Evolutionary conservation across 2,797 vertebrate species (phyloP).

Genomic region (Acestrorhynchus altus): DNA sequence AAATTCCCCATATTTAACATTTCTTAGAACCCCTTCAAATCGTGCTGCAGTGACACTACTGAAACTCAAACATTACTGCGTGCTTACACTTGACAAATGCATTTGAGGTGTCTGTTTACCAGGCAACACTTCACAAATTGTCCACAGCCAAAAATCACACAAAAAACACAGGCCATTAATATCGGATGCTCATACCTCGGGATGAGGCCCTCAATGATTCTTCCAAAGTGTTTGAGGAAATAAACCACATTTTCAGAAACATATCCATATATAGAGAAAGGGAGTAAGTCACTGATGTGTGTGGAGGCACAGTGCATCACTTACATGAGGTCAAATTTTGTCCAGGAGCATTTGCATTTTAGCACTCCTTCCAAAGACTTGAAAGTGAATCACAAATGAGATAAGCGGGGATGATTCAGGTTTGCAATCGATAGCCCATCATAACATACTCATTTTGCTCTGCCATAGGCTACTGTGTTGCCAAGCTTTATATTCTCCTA

Average conservation of each 20-base stretch:
- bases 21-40: neutral
- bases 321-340: conserved; percentile 14
- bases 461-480: neutral
- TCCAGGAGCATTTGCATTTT: conserved; percentile 16
- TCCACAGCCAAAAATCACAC: neutral
- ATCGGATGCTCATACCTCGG: neutral
- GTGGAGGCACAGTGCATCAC: neutral
- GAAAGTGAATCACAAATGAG: conserved; percentile 22
- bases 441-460: conserved; percentile 30
- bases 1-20: neutral
- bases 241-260: conserved; percentile 14
- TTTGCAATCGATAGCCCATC: conserved; percentile 31
- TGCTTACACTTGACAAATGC: neutral
- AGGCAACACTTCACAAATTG: neutral
- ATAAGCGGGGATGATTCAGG: conserved; percentile 20
- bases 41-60: neutral
- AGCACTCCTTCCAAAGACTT: conserved; percentile 10
- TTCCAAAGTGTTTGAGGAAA: conserved; percentile 18
- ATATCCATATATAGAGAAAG: conserved; percentile 36
- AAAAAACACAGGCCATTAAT: neutral
- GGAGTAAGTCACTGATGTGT: conserved; percentile 14
- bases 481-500: neutral
- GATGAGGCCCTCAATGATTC: neutral
- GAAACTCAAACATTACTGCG: neutral
- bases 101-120: conserved; percentile 5